phyloP scores from a whole-genome alignment of 2,797 vertebrate genomes.

The Sebastes reedi region DNA sequence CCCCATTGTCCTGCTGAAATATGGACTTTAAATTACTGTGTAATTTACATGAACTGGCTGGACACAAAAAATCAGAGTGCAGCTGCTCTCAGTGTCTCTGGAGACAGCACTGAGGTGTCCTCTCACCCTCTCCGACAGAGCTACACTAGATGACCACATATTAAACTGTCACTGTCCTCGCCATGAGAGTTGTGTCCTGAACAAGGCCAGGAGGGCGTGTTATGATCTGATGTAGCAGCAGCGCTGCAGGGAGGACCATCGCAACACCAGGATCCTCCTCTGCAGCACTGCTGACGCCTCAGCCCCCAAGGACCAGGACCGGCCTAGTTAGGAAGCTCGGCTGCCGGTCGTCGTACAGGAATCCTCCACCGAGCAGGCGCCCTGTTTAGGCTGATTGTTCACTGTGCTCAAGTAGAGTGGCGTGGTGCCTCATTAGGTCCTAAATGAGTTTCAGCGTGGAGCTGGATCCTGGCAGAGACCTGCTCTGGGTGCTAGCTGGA shows the following conservation, averaged over 20 bases:
- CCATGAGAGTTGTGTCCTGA: not conserved
- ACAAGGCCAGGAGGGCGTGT: too few species aligned
- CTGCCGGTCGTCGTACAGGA: conserved; percentile 20
- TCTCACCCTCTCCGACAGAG: not conserved
- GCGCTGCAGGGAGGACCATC: not conserved
- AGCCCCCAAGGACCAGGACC: not conserved
- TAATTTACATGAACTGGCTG: not conserved
- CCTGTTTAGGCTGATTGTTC: conserved; percentile 43
- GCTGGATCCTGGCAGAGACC: conserved; percentile 14
- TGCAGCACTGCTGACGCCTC: conserved; percentile 13
- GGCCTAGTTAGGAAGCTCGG: conserved; percentile 18
- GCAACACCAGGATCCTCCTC: conserved; percentile 4
- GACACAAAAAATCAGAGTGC: not conserved
- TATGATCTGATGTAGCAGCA: not conserved
- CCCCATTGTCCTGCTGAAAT: too few species aligned
- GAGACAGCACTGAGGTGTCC: not conserved
- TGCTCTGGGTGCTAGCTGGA: not conserved
- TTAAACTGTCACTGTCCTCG: not conserved
- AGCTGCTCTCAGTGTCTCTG: not conserved
- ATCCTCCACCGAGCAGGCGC: conserved; percentile 34
- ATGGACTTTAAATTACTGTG: not conserved
- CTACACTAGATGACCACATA: not conserved
- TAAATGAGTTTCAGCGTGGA: conserved; percentile 43
- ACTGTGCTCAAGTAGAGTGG: conserved; percentile 47
- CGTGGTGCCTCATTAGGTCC: conserved; percentile 59